A percentile compares a stretch with the other conserved stretches of the same genome.
Conservation (phyloP, 2,797 vertebrate species). For the Pangasius macronema region DNA sequence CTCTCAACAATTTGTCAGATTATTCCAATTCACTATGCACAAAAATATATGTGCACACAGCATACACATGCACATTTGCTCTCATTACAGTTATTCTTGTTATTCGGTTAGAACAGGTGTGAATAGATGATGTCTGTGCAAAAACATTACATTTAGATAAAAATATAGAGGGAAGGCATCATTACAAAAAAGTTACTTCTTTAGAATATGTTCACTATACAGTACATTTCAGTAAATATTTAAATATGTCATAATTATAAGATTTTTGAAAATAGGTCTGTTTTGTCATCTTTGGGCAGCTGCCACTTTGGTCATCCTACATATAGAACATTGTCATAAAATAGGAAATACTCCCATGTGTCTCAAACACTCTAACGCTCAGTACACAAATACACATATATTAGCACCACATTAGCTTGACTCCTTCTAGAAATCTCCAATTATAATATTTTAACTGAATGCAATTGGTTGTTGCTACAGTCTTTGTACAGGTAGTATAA, state of each 20-base stretch:
- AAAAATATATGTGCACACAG: not conserved
- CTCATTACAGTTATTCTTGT: constrained; percentile 15
- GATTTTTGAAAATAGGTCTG: constrained; percentile 56
- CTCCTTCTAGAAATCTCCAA: constrained; percentile 25
- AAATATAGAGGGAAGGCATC: constrained; percentile 8
- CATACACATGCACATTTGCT: constrained; percentile 1
- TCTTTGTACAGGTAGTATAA: constrained; percentile 42
- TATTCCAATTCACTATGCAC: constrained; percentile 3
- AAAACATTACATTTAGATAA: constrained; percentile 35
- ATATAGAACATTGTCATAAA: constrained; percentile 38
- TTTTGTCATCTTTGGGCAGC: constrained; percentile 58
- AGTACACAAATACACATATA: constrained; percentile 44
- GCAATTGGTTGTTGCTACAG: constrained; percentile 21
- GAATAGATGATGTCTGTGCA: constrained; percentile 44
- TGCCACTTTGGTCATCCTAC: constrained; percentile 64
- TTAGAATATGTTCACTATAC: constrained; percentile 31
- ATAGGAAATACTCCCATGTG: constrained; percentile 26
- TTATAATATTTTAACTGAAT: constrained; percentile 15
- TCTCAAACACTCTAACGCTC: constrained; percentile 30
- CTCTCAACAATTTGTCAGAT: not conserved
- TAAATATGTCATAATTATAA: constrained; percentile 38
- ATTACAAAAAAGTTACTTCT: constrained; percentile 17
- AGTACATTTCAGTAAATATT: constrained; percentile 44
- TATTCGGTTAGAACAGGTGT: constrained; percentile 28
- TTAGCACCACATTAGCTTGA: constrained; percentile 36